Conservation (phyloP, 2,113 vertebrate genomes). For the Accipiter cooperii region DNA sequence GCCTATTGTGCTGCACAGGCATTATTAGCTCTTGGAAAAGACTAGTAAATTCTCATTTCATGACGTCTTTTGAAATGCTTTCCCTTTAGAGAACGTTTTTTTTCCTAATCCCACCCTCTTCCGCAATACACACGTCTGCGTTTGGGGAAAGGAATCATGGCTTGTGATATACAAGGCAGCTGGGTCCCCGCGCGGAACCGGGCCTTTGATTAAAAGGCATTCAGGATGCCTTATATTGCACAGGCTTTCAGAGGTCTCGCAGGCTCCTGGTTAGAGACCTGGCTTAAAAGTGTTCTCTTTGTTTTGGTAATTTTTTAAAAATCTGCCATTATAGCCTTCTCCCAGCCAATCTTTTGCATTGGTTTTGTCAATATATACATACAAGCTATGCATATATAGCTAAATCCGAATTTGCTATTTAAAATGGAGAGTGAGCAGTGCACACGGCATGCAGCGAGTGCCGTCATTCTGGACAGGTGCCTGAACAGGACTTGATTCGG, state of each 20-base stretch:
- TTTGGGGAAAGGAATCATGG: neutral
- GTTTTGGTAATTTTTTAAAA: neutral
- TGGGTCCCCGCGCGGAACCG: neutral
- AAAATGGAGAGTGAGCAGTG: neutral
- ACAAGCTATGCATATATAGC: neutral
- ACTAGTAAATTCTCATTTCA: constrained; percentile 24
- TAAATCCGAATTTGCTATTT: neutral
- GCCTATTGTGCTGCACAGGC: constrained; percentile 45
- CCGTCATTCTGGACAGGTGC: fast-evolving
- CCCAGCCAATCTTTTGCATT: neutral
- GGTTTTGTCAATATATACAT: neutral
- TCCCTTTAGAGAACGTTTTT: neutral
- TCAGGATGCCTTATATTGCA: neutral
- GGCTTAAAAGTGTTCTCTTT: neutral
- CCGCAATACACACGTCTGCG: neutral
- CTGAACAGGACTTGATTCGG: neutral
- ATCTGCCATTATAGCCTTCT: neutral
- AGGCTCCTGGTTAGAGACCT: neutral
- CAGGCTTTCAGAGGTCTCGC: neutral
- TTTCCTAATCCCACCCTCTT: neutral
- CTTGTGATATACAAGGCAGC: neutral
- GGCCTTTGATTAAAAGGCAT: neutral
- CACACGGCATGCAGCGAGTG: too few relatives aligned
- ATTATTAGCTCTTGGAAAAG: constrained; percentile 42
- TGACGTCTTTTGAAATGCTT: constrained; percentile 38